Evolutionary conservation across 2,888 invertebrate species (phyloP).

Genomic region (Odontocolon sp.): DNA sequence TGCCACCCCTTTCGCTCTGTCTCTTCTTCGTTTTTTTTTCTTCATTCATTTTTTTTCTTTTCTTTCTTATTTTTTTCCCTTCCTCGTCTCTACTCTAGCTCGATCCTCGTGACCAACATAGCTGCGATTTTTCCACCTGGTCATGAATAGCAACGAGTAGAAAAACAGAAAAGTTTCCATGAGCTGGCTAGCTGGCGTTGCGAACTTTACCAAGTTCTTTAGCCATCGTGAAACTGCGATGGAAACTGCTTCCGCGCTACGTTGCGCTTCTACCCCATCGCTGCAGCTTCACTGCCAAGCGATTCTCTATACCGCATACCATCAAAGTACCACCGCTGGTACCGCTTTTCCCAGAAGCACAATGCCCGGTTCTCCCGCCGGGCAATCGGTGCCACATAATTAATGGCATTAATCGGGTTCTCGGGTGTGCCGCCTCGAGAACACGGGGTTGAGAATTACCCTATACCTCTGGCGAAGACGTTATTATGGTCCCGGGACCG

Average conservation of each 20-base stretch:
- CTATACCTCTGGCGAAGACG: slow-evolving; percentile 13
- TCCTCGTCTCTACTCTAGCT: slow-evolving; percentile 32
- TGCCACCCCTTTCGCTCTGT: slow-evolving; percentile 33
- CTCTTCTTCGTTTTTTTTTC: slow-evolving; percentile 32
- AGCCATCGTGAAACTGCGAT: slow-evolving; percentile 54
- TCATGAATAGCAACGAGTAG: slow-evolving; percentile 76
- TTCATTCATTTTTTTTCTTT: slow-evolving; percentile 16
- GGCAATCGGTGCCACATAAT: slow-evolving; percentile 62
- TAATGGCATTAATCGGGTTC: slow-evolving; percentile 63
- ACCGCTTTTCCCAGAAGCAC: slow-evolving; percentile 58
- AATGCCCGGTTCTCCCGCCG: slow-evolving; percentile 48
- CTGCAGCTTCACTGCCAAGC: slow-evolving; percentile 31
- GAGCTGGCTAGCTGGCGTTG: slow-evolving; percentile 27
- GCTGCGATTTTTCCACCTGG: slow-evolving; percentile 72
- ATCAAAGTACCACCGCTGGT: slow-evolving; percentile 35
- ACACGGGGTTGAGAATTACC: slow-evolving; percentile 25
- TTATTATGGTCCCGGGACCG: slow-evolving; percentile 36
- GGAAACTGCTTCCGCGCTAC: slow-evolving; percentile 45
- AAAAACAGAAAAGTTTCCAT: slow-evolving; percentile 72
- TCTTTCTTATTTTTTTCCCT: slow-evolving; percentile 11
- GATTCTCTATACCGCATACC: slow-evolving; percentile 29
- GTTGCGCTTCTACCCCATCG: slow-evolving; percentile 11
- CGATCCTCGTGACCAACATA: slow-evolving; percentile 60
- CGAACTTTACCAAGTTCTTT: slow-evolving; percentile 54
- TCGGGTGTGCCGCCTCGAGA: slow-evolving; percentile 40